Base-by-base conservation (phyloP, 2,888 invertebrate genomes). In the Acanthosepion esculentum region DNA sequence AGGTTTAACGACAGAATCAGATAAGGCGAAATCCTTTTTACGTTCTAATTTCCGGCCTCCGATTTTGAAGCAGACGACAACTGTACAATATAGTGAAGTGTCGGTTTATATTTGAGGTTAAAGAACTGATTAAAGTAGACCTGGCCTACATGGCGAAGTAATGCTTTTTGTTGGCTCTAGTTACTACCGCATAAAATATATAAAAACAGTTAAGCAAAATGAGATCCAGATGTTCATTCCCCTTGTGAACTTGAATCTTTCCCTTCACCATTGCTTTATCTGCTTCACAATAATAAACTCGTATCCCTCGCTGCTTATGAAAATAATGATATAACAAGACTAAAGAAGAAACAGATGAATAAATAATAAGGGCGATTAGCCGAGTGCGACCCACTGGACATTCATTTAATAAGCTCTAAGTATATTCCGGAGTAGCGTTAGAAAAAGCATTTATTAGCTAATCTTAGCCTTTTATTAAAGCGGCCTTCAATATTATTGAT, bases 301-400 rank as follows among this genome's bases (percentile, higher is more conserved):
- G 10, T 2, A n/a, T 78, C n/a, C 29, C 78, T 78, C 78, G 78
- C 10, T 78, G 7, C 78, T 78, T 78, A 78, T 78, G 29, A n/a
- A 78, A 78, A n/a, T n/a, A 78, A 78, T 78, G 78, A 78, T 78
- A 29, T 78, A 78, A 78, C 78, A n/a, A 78, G 78, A 78, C 78
- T 6, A 78, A 78, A 29, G 4, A 78, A n/a, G n/a, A n/a, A 78
- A 78, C 78, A 78, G 29, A 29, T 78, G 78, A 78, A 78, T 78
- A 78, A 29, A 64, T 64, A 64, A 64, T 26, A 6, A 59, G 3
- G 15, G 55, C 20, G 20, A 18, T 18, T 55, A 55, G 41, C 41
- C 41, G 41, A 41, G 41, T 15, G 1, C 15, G 55, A 55, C 20
- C 10, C 55, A 18, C 18, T 55, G 55, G 55, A 4, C 20, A 20